These are phyloP conservation scores for Buathra laborator DNA, from an alignment of 2,888 invertebrate genomes.

Conservation along the genomic window DNA sequence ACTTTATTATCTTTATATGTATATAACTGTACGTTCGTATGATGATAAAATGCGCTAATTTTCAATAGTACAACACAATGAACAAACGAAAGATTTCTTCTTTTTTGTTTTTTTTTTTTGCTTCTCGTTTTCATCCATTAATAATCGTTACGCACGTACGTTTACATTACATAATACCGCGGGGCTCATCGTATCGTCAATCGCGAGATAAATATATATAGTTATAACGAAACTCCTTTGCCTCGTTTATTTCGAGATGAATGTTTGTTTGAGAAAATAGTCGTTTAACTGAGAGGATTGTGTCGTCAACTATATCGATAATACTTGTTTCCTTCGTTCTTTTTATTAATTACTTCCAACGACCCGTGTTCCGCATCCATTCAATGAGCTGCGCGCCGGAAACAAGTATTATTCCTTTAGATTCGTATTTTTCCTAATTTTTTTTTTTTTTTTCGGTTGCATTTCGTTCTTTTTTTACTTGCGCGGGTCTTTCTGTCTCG, in stretches of 20 bases:
- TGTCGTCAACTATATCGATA: slow-evolving; percentile 38
- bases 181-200: slow-evolving; percentile 34
- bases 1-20: slow-evolving; percentile 72
- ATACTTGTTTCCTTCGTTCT: slow-evolving; percentile 27
- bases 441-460: slow-evolving; percentile 1
- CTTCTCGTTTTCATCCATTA: slow-evolving; percentile 26
- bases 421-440: slow-evolving; percentile 39
- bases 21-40: slow-evolving; percentile 64
- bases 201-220: slow-evolving; percentile 29
- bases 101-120: slow-evolving; percentile 4
- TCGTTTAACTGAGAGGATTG: slow-evolving; percentile 31
- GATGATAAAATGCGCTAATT: slow-evolving; percentile 58
- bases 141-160: slow-evolving; percentile 53
- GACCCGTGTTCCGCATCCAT: slow-evolving; percentile 9
- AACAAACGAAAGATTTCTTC: slow-evolving; percentile 41
- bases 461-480: not conserved
- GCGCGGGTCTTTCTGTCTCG: slow-evolving; percentile 24
- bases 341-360: slow-evolving; percentile 14
- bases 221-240: slow-evolving; percentile 32
- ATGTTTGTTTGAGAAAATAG: slow-evolving; percentile 9
- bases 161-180: slow-evolving; percentile 53
- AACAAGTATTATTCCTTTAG: slow-evolving; percentile 29
- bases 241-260: slow-evolving; percentile 19
- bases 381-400: slow-evolving; percentile 30
- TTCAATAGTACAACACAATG: slow-evolving; percentile 53